phyloP scores from a whole-genome alignment of 2,797 vertebrate species.

The Perodicticus potto region DNA sequence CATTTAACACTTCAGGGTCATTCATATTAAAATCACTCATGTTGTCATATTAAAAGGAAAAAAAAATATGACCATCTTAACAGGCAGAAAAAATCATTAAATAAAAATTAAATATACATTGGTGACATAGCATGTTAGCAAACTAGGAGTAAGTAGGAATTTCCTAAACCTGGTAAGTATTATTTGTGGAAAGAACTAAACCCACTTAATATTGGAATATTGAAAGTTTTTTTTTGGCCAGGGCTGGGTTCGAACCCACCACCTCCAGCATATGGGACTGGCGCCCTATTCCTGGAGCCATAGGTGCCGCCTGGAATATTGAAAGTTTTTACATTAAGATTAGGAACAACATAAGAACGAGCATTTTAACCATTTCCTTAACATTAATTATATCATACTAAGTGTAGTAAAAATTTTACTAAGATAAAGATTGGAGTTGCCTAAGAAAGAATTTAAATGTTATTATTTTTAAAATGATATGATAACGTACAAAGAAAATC shows the following conservation, averaged over 20 bases:
- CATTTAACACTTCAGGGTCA: background rate
- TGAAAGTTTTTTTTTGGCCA: too few species aligned
- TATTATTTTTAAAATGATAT: background rate
- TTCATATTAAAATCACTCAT: background rate
- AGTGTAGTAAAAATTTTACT: background rate
- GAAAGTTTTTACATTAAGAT: background rate
- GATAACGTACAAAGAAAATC: background rate
- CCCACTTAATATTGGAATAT: background rate
- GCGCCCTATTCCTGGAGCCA: too few species aligned
- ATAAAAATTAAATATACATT: background rate
- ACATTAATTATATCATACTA: background rate
- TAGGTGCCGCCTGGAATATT: too few species aligned
- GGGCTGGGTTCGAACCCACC: too few species aligned
- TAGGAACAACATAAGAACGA: background rate
- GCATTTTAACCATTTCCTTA: slow-evolving; percentile 14
- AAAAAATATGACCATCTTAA: background rate
- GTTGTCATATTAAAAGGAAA: background rate
- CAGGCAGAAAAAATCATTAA: background rate
- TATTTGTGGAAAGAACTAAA: background rate
- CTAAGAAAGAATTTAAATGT: background rate
- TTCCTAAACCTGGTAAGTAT: background rate
- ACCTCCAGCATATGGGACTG: too few species aligned
- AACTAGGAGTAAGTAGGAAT: background rate
- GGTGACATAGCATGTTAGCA: background rate
- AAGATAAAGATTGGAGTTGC: background rate